Base-by-base conservation (phyloP, 2,888 invertebrate genomes). In the Trachelus iudaicus region DNA sequence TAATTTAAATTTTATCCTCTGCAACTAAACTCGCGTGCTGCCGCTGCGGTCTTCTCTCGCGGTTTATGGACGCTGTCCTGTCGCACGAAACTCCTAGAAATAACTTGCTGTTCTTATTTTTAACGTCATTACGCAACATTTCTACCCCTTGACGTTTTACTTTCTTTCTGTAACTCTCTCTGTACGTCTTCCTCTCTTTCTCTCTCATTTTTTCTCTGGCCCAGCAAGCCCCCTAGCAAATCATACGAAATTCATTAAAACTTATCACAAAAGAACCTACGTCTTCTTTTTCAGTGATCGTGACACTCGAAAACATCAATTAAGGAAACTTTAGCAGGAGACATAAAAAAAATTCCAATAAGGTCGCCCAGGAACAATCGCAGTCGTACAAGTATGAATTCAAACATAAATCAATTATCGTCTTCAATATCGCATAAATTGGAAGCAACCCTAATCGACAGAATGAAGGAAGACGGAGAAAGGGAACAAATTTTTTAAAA, bases 51-150 rank as follows among this genome's bases (percentile, higher is more conserved):
- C 73, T 15, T 15, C 69, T 33, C 30, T 73, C 68, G 34, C 35
- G 40, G 69, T 80, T 79, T 78, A 79, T 79, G 73, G 76, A 80
- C 73, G 76, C 75, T 76, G 23, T 23, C 56, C 56, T 56, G 56
- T 23, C 23, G 76, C 75, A 73, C 73, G 79, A 75, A 78, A 71
- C 73, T 77, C 75, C 37, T 77, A 56, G 76, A 79, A 80, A 79
- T 80, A 76, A 79, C 77, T 75, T 68, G 80, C 75, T 34, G 76
- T 79, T 80, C 77, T 79, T 80, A 80, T 80, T 80, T 80, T 80
- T 73, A 79, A 79, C 77, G 76, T 80, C 75, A 75, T 37, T 34
- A 9, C 56, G 23, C 23, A 56, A 9, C 56, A 56, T 56, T 56
- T 56, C 56, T 23, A 56, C 23, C 23, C 23, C 56, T 23, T 9